phyloP scores from a whole-genome alignment of 37 sponge, comb jelly and placozoan species.

The Dysidea cf. avara region DNA sequence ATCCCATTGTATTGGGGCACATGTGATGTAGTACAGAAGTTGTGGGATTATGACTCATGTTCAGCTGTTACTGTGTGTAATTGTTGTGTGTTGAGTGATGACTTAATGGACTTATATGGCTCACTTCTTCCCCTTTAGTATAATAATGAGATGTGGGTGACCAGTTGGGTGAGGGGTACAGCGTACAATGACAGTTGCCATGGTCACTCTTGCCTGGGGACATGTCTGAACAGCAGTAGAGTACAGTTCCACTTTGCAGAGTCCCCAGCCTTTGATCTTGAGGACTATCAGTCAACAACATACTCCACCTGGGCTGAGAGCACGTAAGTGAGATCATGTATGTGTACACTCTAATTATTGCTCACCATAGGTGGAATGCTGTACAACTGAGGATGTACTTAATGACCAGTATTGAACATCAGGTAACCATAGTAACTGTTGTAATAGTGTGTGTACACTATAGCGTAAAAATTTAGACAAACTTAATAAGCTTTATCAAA shows the following conservation, averaged over 20 bases:
- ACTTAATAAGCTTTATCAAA: too few species aligned
- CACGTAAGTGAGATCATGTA: conserved; percentile 33
- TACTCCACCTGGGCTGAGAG: conserved; percentile 88
- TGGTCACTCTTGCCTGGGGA: neutral
- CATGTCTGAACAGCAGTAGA: conserved; percentile 14
- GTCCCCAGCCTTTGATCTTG: conserved; percentile 58
- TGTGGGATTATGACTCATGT: too few species aligned
- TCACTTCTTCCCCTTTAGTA: too few species aligned
- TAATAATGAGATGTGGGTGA: too few species aligned
- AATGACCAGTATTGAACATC: conserved; percentile 11
- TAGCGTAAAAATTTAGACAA: too few species aligned
- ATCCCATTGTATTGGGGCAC: too few species aligned
- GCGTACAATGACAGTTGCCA: conserved; percentile 1
- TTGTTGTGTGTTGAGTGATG: too few species aligned
- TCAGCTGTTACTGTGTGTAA: too few species aligned
- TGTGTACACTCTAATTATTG: neutral
- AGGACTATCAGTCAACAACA: conserved; percentile 14
- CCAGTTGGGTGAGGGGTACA: too few species aligned
- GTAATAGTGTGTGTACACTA: too few species aligned
- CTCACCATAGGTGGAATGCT: conserved; percentile 25
- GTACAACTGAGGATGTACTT: conserved; percentile 37
- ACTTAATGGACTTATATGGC: too few species aligned
- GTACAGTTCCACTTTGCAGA: conserved; percentile 28
- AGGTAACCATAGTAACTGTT: conserved; percentile 20
- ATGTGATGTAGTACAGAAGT: too few species aligned